phyloP scores from a whole-genome alignment of 2,888 invertebrate species.

The Napeogenes sylphis region DNA sequence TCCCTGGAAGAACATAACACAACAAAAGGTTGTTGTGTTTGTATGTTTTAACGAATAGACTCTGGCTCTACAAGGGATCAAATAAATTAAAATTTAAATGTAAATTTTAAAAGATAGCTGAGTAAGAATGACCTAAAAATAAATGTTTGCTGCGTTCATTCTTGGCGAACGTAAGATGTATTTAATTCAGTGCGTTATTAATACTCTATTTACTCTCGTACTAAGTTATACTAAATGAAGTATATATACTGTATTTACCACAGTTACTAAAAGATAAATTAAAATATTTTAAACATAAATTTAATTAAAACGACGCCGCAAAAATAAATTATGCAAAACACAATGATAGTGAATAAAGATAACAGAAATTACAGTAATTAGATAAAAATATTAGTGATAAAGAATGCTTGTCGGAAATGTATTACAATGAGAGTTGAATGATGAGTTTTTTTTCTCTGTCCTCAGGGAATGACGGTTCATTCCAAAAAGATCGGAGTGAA shows the following conservation, averaged over 20 bases:
- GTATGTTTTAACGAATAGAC: too few relatives aligned
- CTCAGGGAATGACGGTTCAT: slow-evolving; percentile 24
- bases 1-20: too few relatives aligned
- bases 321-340: slow-evolving; percentile 16
- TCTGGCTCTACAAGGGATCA: too few relatives aligned
- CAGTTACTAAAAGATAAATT: neutral
- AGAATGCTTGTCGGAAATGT: slow-evolving; percentile 28
- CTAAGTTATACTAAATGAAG: too few relatives aligned
- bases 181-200: too few relatives aligned
- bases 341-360: slow-evolving; percentile 18
- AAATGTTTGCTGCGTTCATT: too few relatives aligned
- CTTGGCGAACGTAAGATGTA: too few relatives aligned
- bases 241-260: neutral
- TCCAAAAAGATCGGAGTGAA: slow-evolving; percentile 41
- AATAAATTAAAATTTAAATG: too few relatives aligned
- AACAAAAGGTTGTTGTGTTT: too few relatives aligned
- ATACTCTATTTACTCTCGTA: too few relatives aligned
- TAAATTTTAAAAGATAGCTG: too few relatives aligned
- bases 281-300: neutral
- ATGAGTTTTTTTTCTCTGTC: slow-evolving; percentile 16
- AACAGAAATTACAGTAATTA: slow-evolving; percentile 28
- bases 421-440: slow-evolving; percentile 23
- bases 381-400: slow-evolving; percentile 28
- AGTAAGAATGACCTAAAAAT: too few relatives aligned
- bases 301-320: neutral